phyloP scores from a whole-genome alignment of 2,113 vertebrate genomes.

The Notechis scutatus region DNA sequence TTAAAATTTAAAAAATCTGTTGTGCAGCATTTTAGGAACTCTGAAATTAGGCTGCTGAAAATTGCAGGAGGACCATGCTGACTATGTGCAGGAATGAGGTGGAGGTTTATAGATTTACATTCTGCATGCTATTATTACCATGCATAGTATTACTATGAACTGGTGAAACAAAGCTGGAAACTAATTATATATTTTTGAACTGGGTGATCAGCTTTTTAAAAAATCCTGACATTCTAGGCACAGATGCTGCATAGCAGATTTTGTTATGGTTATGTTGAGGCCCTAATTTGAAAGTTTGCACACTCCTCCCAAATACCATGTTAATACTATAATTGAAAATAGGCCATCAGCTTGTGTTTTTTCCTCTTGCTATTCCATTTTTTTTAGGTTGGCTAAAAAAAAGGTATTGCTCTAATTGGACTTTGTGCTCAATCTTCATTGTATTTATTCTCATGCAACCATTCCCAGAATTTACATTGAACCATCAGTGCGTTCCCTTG shows the following conservation, averaged over 20 bases:
- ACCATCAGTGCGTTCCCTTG: not conserved
- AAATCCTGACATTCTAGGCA: not conserved
- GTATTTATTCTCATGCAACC: not conserved
- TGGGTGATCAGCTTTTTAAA: not conserved
- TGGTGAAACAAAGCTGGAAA: not conserved
- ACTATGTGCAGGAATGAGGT: not conserved
- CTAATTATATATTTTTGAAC: not conserved
- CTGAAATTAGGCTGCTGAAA: not conserved
- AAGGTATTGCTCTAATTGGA: not conserved
- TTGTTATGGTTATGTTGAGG: not conserved
- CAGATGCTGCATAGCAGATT: not conserved
- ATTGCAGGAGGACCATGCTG: not conserved
- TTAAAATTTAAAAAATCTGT: not conserved
- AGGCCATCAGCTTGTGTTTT: not conserved
- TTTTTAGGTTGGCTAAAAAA: not conserved
- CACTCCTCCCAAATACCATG: not conserved
- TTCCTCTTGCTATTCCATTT: not conserved
- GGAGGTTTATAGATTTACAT: not conserved
- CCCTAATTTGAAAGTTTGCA: not conserved
- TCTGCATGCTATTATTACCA: not conserved
- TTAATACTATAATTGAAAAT: not conserved
- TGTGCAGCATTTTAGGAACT: not conserved
- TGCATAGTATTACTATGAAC: not conserved
- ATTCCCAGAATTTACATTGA: not conserved
- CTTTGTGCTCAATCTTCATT: not conserved